Evolutionary conservation across 2,113 vertebrate genomes (phyloP).

Genomic region (Nycticebus coucang): DNA sequence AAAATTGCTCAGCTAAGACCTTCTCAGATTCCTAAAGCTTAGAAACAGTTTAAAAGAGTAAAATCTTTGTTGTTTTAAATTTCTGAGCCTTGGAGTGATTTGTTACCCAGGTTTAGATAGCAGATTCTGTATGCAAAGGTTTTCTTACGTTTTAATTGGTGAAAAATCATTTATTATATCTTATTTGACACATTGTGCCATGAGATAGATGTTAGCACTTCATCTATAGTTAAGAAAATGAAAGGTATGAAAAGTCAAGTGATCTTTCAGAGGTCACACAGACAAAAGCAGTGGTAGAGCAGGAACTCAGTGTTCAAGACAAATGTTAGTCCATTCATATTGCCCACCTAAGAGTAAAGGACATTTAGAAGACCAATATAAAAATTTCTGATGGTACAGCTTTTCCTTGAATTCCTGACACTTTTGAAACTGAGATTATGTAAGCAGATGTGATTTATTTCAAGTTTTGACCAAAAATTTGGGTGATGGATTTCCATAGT

Average conservation of each 20-base stretch:
- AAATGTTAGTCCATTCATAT: not conserved
- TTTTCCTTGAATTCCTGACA: not conserved
- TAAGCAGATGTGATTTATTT: constrained; percentile 57
- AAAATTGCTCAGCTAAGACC: not conserved
- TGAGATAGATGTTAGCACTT: not conserved
- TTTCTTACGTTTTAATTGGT: not conserved
- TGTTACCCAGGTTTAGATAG: not conserved
- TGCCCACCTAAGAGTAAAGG: not conserved
- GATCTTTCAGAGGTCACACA: constrained; percentile 16
- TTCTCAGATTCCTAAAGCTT: not conserved
- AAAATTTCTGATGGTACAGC: not conserved
- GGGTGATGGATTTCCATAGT: constrained; percentile 63
- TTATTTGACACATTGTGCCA: not conserved
- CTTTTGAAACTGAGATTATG: not conserved
- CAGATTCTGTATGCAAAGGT: not conserved
- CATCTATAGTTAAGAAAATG: constrained; percentile 2
- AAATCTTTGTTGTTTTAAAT: not conserved
- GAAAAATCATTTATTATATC: not conserved
- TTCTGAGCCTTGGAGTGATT: not conserved
- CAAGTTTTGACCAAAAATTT: constrained; percentile 45
- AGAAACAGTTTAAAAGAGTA: not conserved
- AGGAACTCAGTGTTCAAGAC: not conserved
- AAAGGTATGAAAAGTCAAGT: constrained; percentile 38
- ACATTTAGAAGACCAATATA: not conserved
- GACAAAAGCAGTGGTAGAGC: not conserved